phyloP scores from a whole-genome alignment of 2,888 invertebrate species.

The Rhagonycha lutea region DNA sequence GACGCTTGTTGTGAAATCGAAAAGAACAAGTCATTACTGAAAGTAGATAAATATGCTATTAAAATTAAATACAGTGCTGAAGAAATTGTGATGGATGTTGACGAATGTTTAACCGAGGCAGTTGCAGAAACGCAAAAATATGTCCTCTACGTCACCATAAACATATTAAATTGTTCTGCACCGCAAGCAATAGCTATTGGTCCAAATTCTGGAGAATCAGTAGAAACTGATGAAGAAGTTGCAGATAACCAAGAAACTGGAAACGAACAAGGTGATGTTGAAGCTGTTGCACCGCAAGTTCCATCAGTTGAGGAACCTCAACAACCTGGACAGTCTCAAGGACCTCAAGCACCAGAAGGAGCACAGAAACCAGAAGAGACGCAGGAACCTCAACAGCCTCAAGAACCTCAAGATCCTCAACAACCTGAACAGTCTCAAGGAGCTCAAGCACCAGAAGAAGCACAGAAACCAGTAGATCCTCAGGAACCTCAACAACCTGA shows the following conservation, averaged over 20 bases:
- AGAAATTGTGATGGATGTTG: neutral
- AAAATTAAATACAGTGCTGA: neutral
- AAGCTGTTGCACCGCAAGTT: neutral
- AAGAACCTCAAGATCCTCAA: neutral
- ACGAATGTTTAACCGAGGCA: slow-evolving; percentile 1
- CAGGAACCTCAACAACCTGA: neutral
- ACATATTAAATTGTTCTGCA: neutral
- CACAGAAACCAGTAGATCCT: neutral
- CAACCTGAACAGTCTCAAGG: neutral
- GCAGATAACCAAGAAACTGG: neutral
- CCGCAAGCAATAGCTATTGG: neutral
- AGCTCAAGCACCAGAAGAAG: neutral
- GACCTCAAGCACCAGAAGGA: neutral
- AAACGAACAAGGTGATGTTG: neutral
- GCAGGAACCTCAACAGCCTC: neutral
- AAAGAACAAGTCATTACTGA: neutral
- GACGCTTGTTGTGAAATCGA: neutral
- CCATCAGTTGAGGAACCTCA: neutral
- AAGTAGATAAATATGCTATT: neutral
- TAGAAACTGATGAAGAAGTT: neutral
- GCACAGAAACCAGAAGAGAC: neutral
- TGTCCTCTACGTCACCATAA: neutral
- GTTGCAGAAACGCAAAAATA: neutral
- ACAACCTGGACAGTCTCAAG: neutral
- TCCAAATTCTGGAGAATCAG: neutral